These are phyloP conservation scores for Monopterus albus DNA, from an alignment of 2,113 vertebrate species.

Conservation along the genomic window DNA sequence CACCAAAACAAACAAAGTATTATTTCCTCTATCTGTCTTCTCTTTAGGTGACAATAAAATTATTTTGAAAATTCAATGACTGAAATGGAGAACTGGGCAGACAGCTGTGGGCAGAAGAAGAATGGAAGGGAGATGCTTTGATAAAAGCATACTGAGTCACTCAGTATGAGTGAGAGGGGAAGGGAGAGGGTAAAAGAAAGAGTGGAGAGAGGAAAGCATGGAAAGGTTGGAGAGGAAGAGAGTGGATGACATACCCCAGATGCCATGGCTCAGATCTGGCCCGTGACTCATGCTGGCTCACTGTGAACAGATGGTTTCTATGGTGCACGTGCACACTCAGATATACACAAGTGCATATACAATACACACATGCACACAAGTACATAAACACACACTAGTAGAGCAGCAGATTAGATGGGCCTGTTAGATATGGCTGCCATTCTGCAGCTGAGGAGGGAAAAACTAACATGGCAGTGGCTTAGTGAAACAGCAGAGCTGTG, in stretches of 20 bases:
- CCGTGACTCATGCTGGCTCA: conserved; percentile 73
- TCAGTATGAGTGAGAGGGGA: conserved; percentile 42
- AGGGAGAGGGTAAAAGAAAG: conserved; percentile 20
- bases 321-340: conserved; percentile 51
- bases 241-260: conserved; percentile 68
- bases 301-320: conserved; percentile 79
- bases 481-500: conserved; percentile 34
- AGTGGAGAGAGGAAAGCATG: conserved; percentile 29
- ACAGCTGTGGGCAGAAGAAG: not conserved
- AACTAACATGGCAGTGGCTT: conserved; percentile 62
- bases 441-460: conserved; percentile 54
- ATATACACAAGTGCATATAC: conserved; percentile 19
- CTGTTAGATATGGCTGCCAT: conserved; percentile 72
- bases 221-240: conserved; percentile 44
- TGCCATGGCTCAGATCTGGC: conserved; percentile 70
- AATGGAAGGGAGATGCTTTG: conserved; percentile 2
- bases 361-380: not conserved
- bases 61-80: conserved; percentile 31
- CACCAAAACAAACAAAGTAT: conserved; percentile 57
- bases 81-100: not conserved
- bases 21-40: conserved; percentile 31
- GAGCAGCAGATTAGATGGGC: conserved; percentile 64
- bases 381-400: conserved; percentile 29
- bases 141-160: conserved; percentile 40
- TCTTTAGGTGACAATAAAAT: conserved; percentile 30